These are phyloP conservation scores for Sussaba pulchella DNA, from an alignment of 2,888 invertebrate species.

Conservation along the genomic window DNA sequence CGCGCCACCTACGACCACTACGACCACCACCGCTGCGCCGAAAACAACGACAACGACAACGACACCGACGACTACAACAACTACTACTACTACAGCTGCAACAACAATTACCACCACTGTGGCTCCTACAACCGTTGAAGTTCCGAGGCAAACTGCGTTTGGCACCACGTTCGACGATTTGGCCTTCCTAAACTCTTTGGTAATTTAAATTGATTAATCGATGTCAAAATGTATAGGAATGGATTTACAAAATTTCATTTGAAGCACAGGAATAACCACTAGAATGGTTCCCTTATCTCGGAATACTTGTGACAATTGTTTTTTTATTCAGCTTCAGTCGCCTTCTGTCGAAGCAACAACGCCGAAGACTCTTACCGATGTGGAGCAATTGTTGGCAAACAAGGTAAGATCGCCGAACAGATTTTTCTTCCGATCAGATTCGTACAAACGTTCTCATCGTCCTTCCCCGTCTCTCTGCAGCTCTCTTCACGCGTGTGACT, in stretches of 20 bases:
- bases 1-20: conserved; percentile 60
- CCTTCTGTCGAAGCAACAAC: conserved; percentile 68
- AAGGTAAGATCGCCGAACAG: conserved; percentile 79
- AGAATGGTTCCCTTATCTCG: too few species aligned
- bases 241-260: too few species aligned
- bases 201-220: conserved; percentile 73
- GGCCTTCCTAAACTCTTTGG: conserved; percentile 87
- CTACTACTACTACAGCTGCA: conserved; percentile 67
- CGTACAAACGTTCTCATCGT: conserved; percentile 41
- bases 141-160: conserved; percentile 77
- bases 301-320: neutral
- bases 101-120: conserved; percentile 53
- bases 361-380: conserved; percentile 80
- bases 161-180: conserved; percentile 85
- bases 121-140: conserved; percentile 58
- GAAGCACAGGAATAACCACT: too few species aligned
- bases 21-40: conserved; percentile 62
- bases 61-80: conserved; percentile 61
- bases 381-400: conserved; percentile 81
- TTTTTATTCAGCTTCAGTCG: conserved; percentile 76
- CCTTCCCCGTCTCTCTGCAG: conserved; percentile 12
- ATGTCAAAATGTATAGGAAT: too few species aligned
- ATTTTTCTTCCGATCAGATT: too few species aligned
- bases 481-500: too few species aligned
- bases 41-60: conserved; percentile 61